These are phyloP conservation scores for Botia almorhae DNA, from an alignment of 2,797 vertebrate species.

Conservation along the genomic window DNA sequence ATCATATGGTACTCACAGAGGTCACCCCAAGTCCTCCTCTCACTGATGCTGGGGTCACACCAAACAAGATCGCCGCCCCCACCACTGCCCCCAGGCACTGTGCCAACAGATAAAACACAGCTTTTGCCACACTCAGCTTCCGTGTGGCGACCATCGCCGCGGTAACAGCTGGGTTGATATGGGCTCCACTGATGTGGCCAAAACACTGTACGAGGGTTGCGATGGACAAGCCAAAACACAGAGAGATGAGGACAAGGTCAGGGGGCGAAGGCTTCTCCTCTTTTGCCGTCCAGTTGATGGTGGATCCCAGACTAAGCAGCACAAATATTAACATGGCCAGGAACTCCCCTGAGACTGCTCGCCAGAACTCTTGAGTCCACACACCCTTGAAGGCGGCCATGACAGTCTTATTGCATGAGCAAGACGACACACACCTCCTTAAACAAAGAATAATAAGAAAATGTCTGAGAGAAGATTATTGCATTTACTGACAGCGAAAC, in stretches of 20 bases:
- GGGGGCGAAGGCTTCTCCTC: slow-evolving; percentile 74
- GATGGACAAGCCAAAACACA: slow-evolving; percentile 90
- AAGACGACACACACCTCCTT: slow-evolving; percentile 54
- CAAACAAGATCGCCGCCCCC: slow-evolving; percentile 85
- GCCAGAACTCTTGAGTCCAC: slow-evolving; percentile 93
- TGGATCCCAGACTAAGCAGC: slow-evolving; percentile 87
- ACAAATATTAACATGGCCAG: slow-evolving; percentile 88
- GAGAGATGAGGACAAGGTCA: slow-evolving; percentile 87
- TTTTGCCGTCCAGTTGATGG: slow-evolving; percentile 83
- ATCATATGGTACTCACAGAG: slow-evolving; percentile 71
- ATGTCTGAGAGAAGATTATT: too few species aligned
- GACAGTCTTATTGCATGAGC: slow-evolving; percentile 71
- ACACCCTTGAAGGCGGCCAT: slow-evolving; percentile 90
- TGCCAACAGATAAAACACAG: slow-evolving; percentile 84
- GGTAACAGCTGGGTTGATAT: slow-evolving; percentile 89
- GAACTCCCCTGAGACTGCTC: slow-evolving; percentile 85
- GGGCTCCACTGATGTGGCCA: slow-evolving; percentile 88
- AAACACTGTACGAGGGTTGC: slow-evolving; percentile 91
- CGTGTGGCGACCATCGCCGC: slow-evolving; percentile 86
- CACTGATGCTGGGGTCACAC: slow-evolving; percentile 82
- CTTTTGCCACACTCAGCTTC: slow-evolving; percentile 88
- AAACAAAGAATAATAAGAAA: too few species aligned
- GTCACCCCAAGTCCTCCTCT: slow-evolving; percentile 85
- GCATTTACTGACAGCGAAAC: too few species aligned
- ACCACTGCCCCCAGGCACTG: slow-evolving; percentile 87